Conservation (phyloP, 2,113 vertebrate species). For the Trichechus manatus region DNA sequence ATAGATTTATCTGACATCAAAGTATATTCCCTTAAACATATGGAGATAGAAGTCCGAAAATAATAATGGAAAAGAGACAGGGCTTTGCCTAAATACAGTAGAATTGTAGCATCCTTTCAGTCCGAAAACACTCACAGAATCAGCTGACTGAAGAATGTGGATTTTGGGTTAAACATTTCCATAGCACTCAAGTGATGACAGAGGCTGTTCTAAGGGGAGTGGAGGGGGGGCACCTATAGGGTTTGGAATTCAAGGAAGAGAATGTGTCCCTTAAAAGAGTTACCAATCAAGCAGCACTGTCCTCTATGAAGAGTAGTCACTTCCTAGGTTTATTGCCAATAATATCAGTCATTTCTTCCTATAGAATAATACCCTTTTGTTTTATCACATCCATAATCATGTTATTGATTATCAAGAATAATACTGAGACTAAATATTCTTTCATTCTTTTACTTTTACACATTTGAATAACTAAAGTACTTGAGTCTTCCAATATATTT, state of each 20-base stretch:
- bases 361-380: neutral
- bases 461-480: neutral
- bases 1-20: neutral
- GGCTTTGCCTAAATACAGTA: neutral
- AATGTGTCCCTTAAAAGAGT: neutral
- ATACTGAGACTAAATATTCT: neutral
- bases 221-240: rapidly evolving
- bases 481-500: neutral
- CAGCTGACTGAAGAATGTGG: neutral
- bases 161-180: neutral
- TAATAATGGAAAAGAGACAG: neutral
- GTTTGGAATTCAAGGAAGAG: neutral
- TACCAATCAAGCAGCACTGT: neutral
- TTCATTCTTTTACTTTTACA: neutral
- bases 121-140: neutral
- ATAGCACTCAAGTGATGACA: neutral
- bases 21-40: neutral
- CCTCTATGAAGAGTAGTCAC: neutral
- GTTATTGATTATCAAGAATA: neutral
- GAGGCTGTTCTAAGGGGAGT: neutral
- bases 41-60: neutral
- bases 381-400: neutral
- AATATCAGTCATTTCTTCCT: neutral
- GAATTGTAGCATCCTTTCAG: neutral
- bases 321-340: neutral